A percentile compares a stretch with the other conserved stretches of the same genome.
These are phyloP conservation scores for Thaleichthys pacificus DNA, from an alignment of 2,797 vertebrate genomes.

Conservation along the genomic window DNA sequence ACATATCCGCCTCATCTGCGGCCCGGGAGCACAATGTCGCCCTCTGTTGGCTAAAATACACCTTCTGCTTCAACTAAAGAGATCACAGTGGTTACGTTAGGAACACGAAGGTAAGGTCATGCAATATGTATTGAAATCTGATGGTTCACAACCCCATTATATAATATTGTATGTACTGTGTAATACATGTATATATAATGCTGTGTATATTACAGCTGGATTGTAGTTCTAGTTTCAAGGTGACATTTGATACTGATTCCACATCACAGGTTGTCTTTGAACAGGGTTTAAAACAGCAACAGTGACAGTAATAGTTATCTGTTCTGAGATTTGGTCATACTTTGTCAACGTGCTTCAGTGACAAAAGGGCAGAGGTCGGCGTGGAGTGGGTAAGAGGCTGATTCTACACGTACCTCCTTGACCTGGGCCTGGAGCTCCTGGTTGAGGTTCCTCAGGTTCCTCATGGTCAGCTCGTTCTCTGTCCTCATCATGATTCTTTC, in stretches of 20 bases:
- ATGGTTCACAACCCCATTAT: background rate
- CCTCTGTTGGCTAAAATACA: conserved; percentile 73
- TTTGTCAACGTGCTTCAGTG: background rate
- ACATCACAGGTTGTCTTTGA: background rate
- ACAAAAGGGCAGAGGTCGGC: too few relatives aligned
- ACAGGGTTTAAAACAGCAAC: background rate
- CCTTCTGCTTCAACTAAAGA: conserved; percentile 72
- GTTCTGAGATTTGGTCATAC: background rate
- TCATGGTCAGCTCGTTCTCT: conserved; percentile 81
- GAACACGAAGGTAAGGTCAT: background rate
- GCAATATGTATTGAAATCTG: background rate
- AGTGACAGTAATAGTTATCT: background rate
- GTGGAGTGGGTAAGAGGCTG: background rate
- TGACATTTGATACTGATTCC: background rate
- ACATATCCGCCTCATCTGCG: conserved; percentile 53
- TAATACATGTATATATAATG: too few relatives aligned
- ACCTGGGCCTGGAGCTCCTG: conserved; percentile 76
- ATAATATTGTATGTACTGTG: background rate
- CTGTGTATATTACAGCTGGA: too few relatives aligned
- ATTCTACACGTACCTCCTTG: conserved; percentile 71
- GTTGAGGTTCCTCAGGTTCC: conserved; percentile 79
- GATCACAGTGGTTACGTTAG: background rate
- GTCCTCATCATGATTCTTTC: conserved; percentile 80
- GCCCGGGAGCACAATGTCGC: conserved; percentile 60
- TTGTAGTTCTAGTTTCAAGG: too few relatives aligned